Evolutionary conservation across 2,888 invertebrate species (phyloP).

Genomic region (Caenorhabditis plicata): DNA sequence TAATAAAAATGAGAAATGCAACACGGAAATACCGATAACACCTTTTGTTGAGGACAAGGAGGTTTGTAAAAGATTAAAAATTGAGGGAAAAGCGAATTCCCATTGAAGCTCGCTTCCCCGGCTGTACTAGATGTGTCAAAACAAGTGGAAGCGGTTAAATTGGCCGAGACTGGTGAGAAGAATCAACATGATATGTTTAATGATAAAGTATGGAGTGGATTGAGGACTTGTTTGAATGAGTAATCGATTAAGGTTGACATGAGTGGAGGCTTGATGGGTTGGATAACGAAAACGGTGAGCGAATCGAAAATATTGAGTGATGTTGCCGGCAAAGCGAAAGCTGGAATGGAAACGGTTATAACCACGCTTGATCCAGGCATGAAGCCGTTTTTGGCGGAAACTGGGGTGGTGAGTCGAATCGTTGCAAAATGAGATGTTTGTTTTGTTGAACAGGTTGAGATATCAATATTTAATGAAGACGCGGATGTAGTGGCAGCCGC

Average conservation of each 20-base stretch:
- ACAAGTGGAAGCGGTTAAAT: background rate
- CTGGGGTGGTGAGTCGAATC: slow-evolving; percentile 25
- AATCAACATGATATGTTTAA: slow-evolving; percentile 3
- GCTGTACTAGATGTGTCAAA: background rate
- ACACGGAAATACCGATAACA: slow-evolving; percentile 24
- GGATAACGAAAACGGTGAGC: slow-evolving; percentile 40
- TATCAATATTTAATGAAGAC: slow-evolving; percentile 17
- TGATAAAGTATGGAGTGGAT: background rate
- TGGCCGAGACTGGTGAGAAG: background rate
- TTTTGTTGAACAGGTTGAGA: slow-evolving; percentile 13
- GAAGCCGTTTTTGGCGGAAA: slow-evolving; percentile 40
- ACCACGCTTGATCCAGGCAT: slow-evolving; percentile 49
- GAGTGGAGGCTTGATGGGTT: slow-evolving; percentile 42
- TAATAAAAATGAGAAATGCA: background rate
- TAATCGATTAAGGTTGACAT: slow-evolving; percentile 26
- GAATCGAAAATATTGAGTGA: slow-evolving; percentile 38
- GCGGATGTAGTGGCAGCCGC: slow-evolving; percentile 9
- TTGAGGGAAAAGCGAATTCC: background rate
- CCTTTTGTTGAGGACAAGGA: slow-evolving; percentile 21
- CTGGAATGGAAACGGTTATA: slow-evolving; percentile 43
- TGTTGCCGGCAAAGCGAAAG: slow-evolving; percentile 42
- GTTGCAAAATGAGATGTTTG: background rate
- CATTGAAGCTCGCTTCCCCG: background rate
- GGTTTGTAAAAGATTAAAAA: background rate
- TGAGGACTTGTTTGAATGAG: background rate